Conservation (phyloP, 2,113 vertebrate species). For the Microcebus ravelobensis region DNA sequence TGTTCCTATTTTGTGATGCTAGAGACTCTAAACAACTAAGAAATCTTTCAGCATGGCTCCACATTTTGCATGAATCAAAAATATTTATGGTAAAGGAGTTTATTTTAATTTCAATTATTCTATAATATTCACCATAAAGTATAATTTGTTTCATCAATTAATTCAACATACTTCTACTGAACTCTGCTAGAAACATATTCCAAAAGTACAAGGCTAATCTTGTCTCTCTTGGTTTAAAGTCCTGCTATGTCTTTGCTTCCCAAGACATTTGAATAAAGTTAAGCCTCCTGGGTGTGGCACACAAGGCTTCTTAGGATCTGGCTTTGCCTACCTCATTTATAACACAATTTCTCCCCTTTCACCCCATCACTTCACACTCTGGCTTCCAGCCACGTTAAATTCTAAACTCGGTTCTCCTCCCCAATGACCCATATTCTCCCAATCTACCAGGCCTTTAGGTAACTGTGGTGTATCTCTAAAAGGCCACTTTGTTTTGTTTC, state of each 20-base stretch:
- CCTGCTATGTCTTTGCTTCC: neutral
- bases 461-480: neutral
- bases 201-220: neutral
- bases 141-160: neutral
- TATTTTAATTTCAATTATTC: neutral
- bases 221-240: neutral
- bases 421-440: neutral
- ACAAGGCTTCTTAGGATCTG: neutral
- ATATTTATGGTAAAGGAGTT: neutral
- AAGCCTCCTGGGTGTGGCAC: neutral
- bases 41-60: neutral
- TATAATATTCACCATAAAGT: neutral
- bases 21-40: neutral
- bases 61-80: neutral
- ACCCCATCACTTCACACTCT: neutral
- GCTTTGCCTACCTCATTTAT: neutral
- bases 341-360: neutral
- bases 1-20: neutral
- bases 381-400: neutral
- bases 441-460: neutral
- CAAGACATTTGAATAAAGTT: neutral
- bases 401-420: neutral
- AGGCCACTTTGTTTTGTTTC: neutral
- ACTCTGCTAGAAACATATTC: neutral
- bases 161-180: neutral